phyloP scores from a whole-genome alignment of 2,797 vertebrate species.

The Myiotriccus ornatus region DNA sequence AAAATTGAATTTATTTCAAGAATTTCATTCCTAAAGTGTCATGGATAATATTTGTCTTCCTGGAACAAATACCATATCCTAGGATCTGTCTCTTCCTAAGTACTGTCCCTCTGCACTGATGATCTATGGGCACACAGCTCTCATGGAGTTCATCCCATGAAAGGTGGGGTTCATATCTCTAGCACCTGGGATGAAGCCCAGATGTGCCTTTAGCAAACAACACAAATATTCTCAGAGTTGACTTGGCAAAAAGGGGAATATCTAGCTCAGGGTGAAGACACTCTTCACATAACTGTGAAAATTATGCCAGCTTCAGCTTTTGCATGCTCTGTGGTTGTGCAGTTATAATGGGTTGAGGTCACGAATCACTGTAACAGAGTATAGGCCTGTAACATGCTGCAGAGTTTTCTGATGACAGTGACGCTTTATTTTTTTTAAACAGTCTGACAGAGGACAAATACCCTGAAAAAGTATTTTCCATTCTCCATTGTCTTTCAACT shows the following conservation, averaged over 20 bases:
- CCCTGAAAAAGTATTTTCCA: neutral
- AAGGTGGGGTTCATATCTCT: neutral
- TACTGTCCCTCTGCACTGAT: neutral
- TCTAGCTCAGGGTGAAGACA: neutral
- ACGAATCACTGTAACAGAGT: neutral
- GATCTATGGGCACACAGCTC: neutral
- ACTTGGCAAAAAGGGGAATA: neutral
- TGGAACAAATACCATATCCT: neutral
- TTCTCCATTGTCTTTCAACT: neutral
- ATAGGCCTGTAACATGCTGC: neutral
- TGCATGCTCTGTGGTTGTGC: neutral
- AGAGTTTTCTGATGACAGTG: neutral
- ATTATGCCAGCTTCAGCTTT: neutral
- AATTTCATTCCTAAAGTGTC: neutral
- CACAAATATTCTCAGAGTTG: neutral
- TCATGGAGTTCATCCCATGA: neutral
- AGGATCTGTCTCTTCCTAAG: neutral
- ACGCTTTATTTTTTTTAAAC: neutral
- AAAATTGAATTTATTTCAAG: neutral
- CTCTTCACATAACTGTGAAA: neutral
- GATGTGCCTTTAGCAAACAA: neutral
- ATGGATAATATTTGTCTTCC: neutral
- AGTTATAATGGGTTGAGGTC: neutral
- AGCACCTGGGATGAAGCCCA: neutral
- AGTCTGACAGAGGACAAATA: neutral